These are phyloP conservation scores for Morpho helenor DNA, from an alignment of 2,888 invertebrate species.

Conservation along the genomic window DNA sequence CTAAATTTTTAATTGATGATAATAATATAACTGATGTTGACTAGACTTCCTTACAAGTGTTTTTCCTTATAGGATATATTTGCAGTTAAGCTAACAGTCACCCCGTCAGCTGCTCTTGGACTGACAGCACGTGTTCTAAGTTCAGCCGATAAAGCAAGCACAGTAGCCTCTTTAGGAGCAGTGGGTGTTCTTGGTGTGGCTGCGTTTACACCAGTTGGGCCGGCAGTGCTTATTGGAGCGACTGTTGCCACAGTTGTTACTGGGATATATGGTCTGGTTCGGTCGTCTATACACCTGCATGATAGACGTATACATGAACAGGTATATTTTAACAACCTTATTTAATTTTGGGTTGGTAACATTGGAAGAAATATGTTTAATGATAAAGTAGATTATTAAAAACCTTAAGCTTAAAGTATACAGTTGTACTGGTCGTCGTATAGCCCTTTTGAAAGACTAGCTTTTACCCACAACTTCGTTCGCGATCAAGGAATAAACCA, in stretches of 20 bases:
- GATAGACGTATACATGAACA: constrained; percentile 74
- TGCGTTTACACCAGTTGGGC: constrained; percentile 70
- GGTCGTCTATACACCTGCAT: constrained; percentile 66
- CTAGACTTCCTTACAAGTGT: too few species aligned
- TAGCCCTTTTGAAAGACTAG: too few species aligned
- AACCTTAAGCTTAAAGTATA: too few species aligned
- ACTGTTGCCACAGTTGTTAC: constrained; percentile 65
- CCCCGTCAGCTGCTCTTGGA: constrained; percentile 60
- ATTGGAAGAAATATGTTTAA: too few species aligned
- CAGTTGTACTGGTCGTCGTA: too few species aligned
- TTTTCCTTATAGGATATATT: constrained; percentile 44
- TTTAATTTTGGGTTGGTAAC: not conserved
- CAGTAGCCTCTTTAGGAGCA: constrained; percentile 62
- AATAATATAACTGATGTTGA: too few species aligned
- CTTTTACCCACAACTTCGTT: too few species aligned
- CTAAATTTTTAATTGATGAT: too few species aligned
- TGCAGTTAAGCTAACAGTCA: constrained; percentile 58
- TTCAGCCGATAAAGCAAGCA: constrained; percentile 61
- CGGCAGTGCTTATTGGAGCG: constrained; percentile 67
- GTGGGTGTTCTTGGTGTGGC: constrained; percentile 74
- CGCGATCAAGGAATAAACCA: too few species aligned
- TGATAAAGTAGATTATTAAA: too few species aligned
- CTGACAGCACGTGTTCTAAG: constrained; percentile 58
- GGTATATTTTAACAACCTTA: constrained; percentile 39
- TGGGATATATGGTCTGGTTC: constrained; percentile 72